Evolutionary conservation across 2,113 vertebrate species (phyloP).

Genomic region (Phalacrocorax pelagicus): DNA sequence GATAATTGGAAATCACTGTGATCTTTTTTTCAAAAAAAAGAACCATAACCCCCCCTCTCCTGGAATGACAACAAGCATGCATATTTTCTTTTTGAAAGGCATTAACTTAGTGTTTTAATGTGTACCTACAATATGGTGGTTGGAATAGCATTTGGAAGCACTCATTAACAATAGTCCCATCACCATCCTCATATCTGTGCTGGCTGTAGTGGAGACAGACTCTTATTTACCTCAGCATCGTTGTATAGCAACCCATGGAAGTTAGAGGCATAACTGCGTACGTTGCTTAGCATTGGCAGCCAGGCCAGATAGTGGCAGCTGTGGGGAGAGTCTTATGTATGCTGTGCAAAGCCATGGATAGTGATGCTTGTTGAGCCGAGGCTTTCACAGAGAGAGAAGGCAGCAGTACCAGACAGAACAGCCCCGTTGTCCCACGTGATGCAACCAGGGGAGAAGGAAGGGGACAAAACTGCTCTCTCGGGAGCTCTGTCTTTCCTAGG

Average conservation of each 20-base stretch:
- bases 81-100: background rate
- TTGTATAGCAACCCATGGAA: background rate
- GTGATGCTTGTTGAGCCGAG: accelerated
- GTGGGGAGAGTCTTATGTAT: accelerated
- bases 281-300: accelerated
- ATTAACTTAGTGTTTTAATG: background rate
- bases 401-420: background rate
- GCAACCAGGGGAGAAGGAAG: background rate
- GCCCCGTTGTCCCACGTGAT: accelerated
- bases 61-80: background rate
- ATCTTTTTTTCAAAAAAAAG: background rate
- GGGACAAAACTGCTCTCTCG: background rate
- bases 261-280: accelerated
- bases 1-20: background rate
- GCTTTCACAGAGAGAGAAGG: background rate
- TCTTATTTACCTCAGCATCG: background rate
- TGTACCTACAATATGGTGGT: accelerated
- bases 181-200: background rate
- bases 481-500: background rate
- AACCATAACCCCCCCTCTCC: background rate
- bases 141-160: background rate
- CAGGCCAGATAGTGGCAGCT: background rate
- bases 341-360: accelerated
- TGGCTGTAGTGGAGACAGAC: background rate
- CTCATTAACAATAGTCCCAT: background rate